These are phyloP conservation scores for Aramus guarauna DNA, from an alignment of 2,113 vertebrate genomes.

Conservation along the genomic window DNA sequence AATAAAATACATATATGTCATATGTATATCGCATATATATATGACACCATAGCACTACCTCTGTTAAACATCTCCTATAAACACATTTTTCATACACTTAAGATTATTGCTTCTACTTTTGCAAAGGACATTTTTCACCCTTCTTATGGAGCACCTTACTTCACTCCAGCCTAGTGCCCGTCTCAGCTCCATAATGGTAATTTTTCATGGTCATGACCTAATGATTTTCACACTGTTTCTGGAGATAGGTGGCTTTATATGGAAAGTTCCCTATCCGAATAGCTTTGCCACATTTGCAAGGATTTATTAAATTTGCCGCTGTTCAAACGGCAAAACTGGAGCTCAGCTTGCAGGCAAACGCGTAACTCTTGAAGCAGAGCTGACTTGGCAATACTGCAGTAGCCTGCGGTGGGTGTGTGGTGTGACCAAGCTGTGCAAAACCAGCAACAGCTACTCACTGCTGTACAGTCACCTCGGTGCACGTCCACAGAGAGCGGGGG, in stretches of 20 bases:
- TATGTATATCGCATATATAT: not conserved
- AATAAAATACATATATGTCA: not conserved
- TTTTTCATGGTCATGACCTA: not conserved
- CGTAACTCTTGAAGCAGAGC: not conserved
- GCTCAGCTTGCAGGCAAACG: not conserved
- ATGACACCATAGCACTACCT: not conserved
- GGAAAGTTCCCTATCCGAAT: not conserved
- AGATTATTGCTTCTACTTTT: not conserved
- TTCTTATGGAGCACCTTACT: not conserved
- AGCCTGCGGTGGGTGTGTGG: not conserved
- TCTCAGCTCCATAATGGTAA: not conserved
- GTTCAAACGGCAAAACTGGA: not conserved
- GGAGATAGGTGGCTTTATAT: not conserved
- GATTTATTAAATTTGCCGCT: not conserved
- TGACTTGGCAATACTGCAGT: not conserved
- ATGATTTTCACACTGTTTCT: not conserved
- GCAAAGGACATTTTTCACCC: not conserved
- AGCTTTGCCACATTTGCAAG: not conserved
- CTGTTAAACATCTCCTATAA: not conserved
- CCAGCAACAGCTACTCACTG: not conserved
- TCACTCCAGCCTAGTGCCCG: not conserved
- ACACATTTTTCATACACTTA: not conserved
- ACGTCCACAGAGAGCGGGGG: rapidly evolving
- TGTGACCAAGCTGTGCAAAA: not conserved
- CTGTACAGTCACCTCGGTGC: not conserved